Base-by-base conservation (phyloP, 2,113 vertebrate species). In the Podocnemis expansa region DNA sequence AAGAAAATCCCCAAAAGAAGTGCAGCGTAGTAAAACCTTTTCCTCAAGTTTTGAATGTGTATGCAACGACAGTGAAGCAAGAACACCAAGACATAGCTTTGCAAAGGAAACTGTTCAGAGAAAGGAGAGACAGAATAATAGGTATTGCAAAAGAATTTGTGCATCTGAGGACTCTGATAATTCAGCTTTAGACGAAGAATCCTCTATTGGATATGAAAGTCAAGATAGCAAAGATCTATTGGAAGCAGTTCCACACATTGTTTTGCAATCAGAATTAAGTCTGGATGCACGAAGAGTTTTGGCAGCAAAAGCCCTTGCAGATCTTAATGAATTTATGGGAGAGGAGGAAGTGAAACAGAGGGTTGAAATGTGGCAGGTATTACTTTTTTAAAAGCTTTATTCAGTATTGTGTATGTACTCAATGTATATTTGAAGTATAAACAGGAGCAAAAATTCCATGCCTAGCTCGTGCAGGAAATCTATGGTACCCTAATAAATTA, bases 341-440 rank as follows among this genome's bases (percentile, higher is more conserved):
- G 98, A 98, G 92, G 97, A 98, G 76, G 98, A 98, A 82, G 96
- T 99, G 63, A 97, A 97, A 80, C 96, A 97, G 90, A 99, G 98
- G 89, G 98, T 99, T 45, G 98, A 98, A 91, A 92, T 96, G 89
- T 99, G 99, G 99, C 99, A 99, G 99, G 99, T 99, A 99, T 58
- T 91, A 34, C 76, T 95, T 93, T 95, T 95, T 87, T 27, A 38
- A 70, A 85, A 88, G 54, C 82, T 79, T 29, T 3, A 56, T 43
- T 89, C 47, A 31, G 1, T 80, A 47, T 83, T 84, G 41, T 0
- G 0, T 54, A 31, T 11, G 1, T 76, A 14, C 75, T 93, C 91
- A 45, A 92, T 75, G 10, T 31, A 22, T 54, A 13, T 31, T n/a
- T 85, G 83, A 87, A 78, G 31, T 91, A 85, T 45, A 41, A 90